These are phyloP conservation scores for Stomorhina lunata DNA, from an alignment of 2,888 invertebrate species.

Conservation along the genomic window DNA sequence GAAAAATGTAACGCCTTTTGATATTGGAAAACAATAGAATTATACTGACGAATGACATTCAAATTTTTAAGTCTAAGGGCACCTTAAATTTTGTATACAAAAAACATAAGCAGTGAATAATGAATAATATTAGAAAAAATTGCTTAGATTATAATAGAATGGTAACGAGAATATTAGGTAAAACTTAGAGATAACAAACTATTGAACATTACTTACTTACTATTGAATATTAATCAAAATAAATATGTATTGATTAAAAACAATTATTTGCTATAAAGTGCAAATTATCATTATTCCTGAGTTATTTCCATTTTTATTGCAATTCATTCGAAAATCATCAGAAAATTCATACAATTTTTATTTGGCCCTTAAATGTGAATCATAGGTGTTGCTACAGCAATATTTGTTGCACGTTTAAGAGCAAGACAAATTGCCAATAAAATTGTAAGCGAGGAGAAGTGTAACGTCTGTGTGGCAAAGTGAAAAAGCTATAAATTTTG, in stretches of 20 bases:
- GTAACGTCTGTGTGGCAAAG: conserved; percentile 6
- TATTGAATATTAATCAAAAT: too few relatives aligned
- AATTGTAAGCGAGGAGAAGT: neutral
- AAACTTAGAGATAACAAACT: too few relatives aligned
- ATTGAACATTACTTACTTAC: too few relatives aligned
- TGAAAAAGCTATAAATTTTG: conserved; percentile 44
- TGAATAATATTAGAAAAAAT: too few relatives aligned
- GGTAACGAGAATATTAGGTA: too few relatives aligned
- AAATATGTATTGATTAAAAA: too few relatives aligned
- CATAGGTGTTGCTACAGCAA: neutral
- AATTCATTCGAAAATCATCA: neutral
- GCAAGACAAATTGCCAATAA: conserved; percentile 18
- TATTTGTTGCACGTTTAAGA: neutral
- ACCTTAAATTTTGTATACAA: neutral
- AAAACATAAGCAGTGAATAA: too few relatives aligned
- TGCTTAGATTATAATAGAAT: too few relatives aligned
- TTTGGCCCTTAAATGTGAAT: conserved; percentile 13
- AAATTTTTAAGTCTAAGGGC: neutral
- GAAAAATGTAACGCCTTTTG: conserved; percentile 47
- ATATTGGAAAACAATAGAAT: neutral
- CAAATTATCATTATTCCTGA: too few relatives aligned
- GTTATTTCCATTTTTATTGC: neutral
- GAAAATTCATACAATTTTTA: neutral
- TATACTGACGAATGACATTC: neutral
- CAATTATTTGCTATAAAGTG: too few relatives aligned